These are phyloP conservation scores for Apis dorsata DNA, from an alignment of 1,140 invertebrate species.

Conservation along the genomic window DNA sequence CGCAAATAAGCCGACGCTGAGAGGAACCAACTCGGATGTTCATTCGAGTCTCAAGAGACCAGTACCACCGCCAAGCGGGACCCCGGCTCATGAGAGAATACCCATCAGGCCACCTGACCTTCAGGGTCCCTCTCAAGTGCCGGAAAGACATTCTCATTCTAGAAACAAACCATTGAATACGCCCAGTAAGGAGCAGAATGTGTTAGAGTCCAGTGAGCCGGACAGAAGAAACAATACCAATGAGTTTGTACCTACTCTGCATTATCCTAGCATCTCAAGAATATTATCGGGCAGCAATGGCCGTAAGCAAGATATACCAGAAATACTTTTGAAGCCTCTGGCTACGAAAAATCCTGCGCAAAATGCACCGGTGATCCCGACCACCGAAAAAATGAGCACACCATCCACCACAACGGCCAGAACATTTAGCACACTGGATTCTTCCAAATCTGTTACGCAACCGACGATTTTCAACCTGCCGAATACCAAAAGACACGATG, in stretches of 20 bases:
- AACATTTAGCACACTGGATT: conserved; percentile 29
- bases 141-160: conserved; percentile 74
- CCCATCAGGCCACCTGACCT: conserved; percentile 86
- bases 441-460: conserved; percentile 65
- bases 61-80: conserved; percentile 87
- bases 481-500: conserved; percentile 71
- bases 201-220: conserved; percentile 61
- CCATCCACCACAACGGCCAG: conserved; percentile 30
- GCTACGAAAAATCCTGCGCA: conserved; percentile 82
- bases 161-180: conserved; percentile 87
- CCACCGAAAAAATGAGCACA: conserved; percentile 65
- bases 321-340: conserved; percentile 85
- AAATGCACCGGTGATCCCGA: conserved; percentile 61
- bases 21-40: conserved; percentile 84
- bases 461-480: conserved; percentile 76
- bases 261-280: conserved; percentile 87
- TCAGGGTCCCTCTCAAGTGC: conserved; percentile 79
- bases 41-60: conserved; percentile 84
- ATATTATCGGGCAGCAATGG: conserved; percentile 91
- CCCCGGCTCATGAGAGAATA: conserved; percentile 88
- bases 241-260: conserved; percentile 83
- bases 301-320: conserved; percentile 88
- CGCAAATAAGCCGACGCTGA: conserved; percentile 89
- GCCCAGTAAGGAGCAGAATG: conserved; percentile 73
- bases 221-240: conserved; percentile 76